Conservation (phyloP, 1,140 invertebrate species). For the Nasonia vitripennis region DNA sequence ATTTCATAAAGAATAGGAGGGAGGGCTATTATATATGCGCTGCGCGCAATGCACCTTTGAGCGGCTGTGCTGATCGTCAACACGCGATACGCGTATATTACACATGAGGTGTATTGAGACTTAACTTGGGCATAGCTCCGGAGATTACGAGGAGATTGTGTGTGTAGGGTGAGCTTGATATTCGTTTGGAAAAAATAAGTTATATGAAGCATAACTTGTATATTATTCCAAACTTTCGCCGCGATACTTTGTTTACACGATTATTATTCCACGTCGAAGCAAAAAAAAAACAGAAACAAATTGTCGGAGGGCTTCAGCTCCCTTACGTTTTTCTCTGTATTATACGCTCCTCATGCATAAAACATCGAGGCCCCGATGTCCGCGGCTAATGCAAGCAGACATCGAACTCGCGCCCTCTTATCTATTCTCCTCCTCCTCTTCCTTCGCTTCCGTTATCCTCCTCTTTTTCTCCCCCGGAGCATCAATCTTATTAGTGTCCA, state of each 20-base stretch:
- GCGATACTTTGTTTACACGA: not conserved
- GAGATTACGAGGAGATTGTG: not conserved
- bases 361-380: constrained; percentile 60
- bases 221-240: too few relatives aligned
- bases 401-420: constrained; percentile 55
- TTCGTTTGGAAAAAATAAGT: not conserved
- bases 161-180: too few relatives aligned
- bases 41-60: not conserved
- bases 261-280: not conserved
- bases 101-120: not conserved
- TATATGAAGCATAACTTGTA: too few relatives aligned
- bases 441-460: not conserved
- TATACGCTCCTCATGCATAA: constrained; percentile 63
- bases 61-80: not conserved
- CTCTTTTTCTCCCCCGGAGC: constrained; percentile 45
- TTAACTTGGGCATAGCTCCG: not conserved
- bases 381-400: constrained; percentile 65
- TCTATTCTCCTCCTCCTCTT: not conserved
- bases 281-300: constrained; percentile 55
- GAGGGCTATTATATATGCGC: not conserved
- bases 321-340: constrained; percentile 24
- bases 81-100: not conserved
- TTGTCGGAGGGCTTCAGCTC: constrained; percentile 53
- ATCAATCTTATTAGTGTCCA: constrained; percentile 67
- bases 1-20: constrained; percentile 9